These are phyloP conservation scores for Melanostoma scalare DNA, from an alignment of 2,888 invertebrate species.

Conservation along the genomic window DNA sequence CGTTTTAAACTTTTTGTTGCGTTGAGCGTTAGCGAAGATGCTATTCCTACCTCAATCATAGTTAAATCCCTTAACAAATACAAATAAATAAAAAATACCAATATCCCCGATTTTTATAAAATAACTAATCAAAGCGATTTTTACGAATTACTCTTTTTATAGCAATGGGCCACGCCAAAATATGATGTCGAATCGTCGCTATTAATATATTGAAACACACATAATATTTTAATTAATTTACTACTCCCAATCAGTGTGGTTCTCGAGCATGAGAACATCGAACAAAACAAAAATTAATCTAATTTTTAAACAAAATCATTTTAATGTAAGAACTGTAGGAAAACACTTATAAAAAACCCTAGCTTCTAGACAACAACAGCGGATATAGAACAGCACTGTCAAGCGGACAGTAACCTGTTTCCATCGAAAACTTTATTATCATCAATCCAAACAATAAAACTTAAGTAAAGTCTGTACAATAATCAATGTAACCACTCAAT, in stretches of 20 bases:
- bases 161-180: slow-evolving; percentile 79
- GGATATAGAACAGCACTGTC: slow-evolving; percentile 43
- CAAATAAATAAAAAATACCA: slow-evolving; percentile 10
- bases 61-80: slow-evolving; percentile 20
- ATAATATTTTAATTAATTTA: slow-evolving; percentile 53
- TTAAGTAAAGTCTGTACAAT: slow-evolving; percentile 43
- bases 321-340: slow-evolving; percentile 47
- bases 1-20: slow-evolving; percentile 16
- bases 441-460: slow-evolving; percentile 23
- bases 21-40: slow-evolving; percentile 41
- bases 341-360: slow-evolving; percentile 36
- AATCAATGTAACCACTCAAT: slow-evolving; percentile 38
- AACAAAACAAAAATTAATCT: slow-evolving; percentile 31
- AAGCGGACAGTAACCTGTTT: slow-evolving; percentile 56
- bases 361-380: slow-evolving; percentile 19
- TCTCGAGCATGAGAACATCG: slow-evolving; percentile 52
- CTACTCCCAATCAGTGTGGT: slow-evolving; percentile 47
- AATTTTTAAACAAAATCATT: slow-evolving; percentile 51
- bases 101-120: slow-evolving; percentile 32
- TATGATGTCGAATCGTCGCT: slow-evolving; percentile 80
- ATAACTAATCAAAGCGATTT: slow-evolving; percentile 66
- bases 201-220: slow-evolving; percentile 75
- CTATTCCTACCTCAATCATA: slow-evolving; percentile 24
- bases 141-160: slow-evolving; percentile 75
- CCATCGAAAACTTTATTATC: neutral